Evolutionary conservation across 2,888 invertebrate genomes (phyloP).

Genomic region (Xestobium rufovillosum): DNA sequence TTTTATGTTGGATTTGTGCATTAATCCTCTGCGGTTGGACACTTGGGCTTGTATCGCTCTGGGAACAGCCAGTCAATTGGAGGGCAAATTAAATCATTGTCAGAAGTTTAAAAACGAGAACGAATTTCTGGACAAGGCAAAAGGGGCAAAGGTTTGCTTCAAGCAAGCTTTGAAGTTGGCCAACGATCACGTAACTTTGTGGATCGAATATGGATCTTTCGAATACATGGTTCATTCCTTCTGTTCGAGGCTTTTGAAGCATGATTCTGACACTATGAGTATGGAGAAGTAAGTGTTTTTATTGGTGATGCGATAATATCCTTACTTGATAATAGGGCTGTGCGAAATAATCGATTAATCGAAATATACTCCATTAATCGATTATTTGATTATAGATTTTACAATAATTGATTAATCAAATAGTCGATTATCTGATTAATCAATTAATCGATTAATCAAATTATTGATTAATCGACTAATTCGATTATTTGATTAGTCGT

Average conservation of each 20-base stretch:
- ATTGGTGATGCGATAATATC: too few relatives aligned
- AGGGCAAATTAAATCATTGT: slow-evolving; percentile 71
- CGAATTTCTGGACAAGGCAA: slow-evolving; percentile 62
- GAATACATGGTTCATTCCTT: slow-evolving; percentile 86
- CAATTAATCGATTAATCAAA: too few relatives aligned
- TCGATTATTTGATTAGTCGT: too few relatives aligned
- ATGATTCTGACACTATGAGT: slow-evolving; percentile 66
- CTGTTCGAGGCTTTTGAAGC: slow-evolving; percentile 78
- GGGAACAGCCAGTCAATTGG: slow-evolving; percentile 68
- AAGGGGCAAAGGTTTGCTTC: slow-evolving; percentile 72
- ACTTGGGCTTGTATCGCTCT: slow-evolving; percentile 91
- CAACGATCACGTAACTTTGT: slow-evolving; percentile 64
- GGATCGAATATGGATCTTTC: slow-evolving; percentile 88
- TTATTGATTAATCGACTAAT: too few relatives aligned
- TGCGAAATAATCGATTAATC: too few relatives aligned
- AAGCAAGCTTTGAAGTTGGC: slow-evolving; percentile 70
- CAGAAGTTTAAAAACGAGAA: slow-evolving; percentile 52
- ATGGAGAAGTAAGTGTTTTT: slow-evolving; percentile 57
- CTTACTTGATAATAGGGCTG: too few relatives aligned
- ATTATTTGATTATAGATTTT: too few relatives aligned
- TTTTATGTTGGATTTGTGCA: slow-evolving; percentile 75
- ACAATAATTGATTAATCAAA: too few relatives aligned
- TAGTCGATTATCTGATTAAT: too few relatives aligned
- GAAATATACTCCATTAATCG: too few relatives aligned
- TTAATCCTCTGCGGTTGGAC: slow-evolving; percentile 73